Evolutionary conservation across 2,888 invertebrate species (phyloP).

Genomic region (Cosmia pyralina): DNA sequence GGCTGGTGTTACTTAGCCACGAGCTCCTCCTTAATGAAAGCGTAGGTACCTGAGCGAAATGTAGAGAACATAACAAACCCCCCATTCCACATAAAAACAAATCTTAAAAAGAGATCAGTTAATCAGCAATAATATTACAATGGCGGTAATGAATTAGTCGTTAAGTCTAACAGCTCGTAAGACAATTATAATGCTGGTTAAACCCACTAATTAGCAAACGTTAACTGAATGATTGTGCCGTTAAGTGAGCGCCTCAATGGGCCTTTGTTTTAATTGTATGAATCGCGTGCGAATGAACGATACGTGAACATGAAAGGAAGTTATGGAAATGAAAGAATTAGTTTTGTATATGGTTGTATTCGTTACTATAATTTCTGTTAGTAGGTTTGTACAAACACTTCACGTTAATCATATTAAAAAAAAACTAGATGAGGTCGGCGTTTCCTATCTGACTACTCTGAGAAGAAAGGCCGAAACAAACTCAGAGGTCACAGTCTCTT

Average conservation of each 20-base stretch:
- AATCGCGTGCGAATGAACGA: constrained; percentile 35
- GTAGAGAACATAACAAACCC: neutral
- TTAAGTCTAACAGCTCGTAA: constrained; percentile 71
- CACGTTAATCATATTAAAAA: no score
- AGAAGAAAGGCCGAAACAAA: no score
- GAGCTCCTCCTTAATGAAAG: neutral
- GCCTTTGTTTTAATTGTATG: constrained; percentile 67
- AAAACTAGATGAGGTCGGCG: no score
- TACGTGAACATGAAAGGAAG: constrained; percentile 18
- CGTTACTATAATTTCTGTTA: neutral
- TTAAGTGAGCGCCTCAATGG: constrained; percentile 68
- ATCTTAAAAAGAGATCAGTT: constrained; percentile 45
- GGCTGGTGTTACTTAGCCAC: no score
- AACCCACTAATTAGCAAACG: constrained; percentile 77
- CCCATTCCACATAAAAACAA: constrained; percentile 6
- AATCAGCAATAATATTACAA: constrained; percentile 55
- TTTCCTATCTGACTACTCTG: no score
- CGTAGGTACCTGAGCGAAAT: neutral
- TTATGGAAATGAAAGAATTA: constrained; percentile 9
- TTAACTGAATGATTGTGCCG: constrained; percentile 76
- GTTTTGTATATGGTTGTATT: neutral
- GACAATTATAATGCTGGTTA: constrained; percentile 81
- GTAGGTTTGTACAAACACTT: no score
- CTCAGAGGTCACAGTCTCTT: no score
- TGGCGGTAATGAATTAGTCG: constrained; percentile 70